Conservation (phyloP, 2,113 vertebrate species). For the Burhinus bistriatus region DNA sequence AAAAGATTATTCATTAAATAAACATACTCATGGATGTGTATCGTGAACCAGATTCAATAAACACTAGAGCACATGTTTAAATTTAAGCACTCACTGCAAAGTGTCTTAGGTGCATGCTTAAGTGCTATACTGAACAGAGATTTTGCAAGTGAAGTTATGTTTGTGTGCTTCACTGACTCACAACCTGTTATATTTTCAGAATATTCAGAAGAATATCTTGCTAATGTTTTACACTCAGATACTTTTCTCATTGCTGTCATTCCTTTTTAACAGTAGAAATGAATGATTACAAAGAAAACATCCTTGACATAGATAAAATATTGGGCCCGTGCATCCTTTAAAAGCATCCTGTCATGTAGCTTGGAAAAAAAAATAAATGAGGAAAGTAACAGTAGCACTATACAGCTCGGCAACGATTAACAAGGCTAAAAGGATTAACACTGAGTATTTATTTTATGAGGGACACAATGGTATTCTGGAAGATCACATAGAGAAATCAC, state of each 20-base stretch:
- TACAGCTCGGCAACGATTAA: background rate
- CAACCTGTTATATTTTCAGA: background rate
- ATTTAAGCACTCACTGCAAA: background rate
- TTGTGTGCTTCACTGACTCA: background rate
- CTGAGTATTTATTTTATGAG: background rate
- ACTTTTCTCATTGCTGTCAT: background rate
- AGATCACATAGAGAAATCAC: background rate
- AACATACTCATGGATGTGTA: background rate
- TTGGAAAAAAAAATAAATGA: background rate
- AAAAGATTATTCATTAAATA: background rate
- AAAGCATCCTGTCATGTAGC: background rate
- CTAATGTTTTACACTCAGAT: background rate
- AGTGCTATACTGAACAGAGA: background rate
- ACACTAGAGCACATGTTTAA: background rate
- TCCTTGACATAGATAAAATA: background rate
- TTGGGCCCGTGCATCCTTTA: background rate
- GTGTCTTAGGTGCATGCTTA: background rate
- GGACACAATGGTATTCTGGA: background rate
- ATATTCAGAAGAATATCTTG: background rate
- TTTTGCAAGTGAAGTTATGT: background rate
- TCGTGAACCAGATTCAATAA: background rate
- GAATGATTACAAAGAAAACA: background rate
- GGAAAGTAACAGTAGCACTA: background rate
- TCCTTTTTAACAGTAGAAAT: background rate
- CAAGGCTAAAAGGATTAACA: slow-evolving; percentile 43